Percentiles rank a stretch among this genome's conserved stretches.
These are phyloP conservation scores for Trachymyrmex septentrionalis DNA, from an alignment of 1,140 invertebrate species.

Conservation along the genomic window DNA sequence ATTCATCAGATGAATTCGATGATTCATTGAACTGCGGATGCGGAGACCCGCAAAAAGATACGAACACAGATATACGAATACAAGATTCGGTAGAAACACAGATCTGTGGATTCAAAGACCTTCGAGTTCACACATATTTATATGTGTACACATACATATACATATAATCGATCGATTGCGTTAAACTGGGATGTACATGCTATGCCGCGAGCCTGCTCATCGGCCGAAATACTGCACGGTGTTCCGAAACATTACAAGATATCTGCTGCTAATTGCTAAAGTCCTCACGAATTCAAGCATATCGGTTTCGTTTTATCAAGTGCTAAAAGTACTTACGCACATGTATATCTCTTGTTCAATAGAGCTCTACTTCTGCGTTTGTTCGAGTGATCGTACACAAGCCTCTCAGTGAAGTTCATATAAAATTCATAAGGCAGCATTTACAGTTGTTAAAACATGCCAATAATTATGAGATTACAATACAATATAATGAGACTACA, in stretches of 20 bases:
- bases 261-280: conserved; percentile 18
- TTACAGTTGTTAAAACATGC: conserved; percentile 37
- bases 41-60: not conserved
- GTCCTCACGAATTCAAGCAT: conserved; percentile 47
- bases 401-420: conserved; percentile 14
- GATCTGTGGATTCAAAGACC: not conserved
- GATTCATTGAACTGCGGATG: not conserved
- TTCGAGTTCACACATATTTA: conserved; percentile 12
- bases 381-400: conserved; percentile 12
- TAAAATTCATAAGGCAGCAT: conserved; percentile 21
- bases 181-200: conserved; percentile 70
- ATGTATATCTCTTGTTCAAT: not conserved
- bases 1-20: not conserved
- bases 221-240: conserved; percentile 84
- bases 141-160: conserved; percentile 41
- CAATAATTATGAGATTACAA: not conserved
- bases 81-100: not conserved
- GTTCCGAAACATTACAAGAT: conserved; percentile 72
- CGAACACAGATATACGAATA: not conserved
- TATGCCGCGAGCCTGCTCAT: conserved; percentile 84
- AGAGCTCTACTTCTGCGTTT: not conserved
- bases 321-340: too few relatives aligned
- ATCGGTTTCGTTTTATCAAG: conserved; percentile 3
- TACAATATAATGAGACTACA: conserved; percentile 2
- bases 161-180: conserved; percentile 40